These are phyloP conservation scores for Tholera decimalis DNA, from an alignment of 2,888 invertebrate species.

Conservation along the genomic window DNA sequence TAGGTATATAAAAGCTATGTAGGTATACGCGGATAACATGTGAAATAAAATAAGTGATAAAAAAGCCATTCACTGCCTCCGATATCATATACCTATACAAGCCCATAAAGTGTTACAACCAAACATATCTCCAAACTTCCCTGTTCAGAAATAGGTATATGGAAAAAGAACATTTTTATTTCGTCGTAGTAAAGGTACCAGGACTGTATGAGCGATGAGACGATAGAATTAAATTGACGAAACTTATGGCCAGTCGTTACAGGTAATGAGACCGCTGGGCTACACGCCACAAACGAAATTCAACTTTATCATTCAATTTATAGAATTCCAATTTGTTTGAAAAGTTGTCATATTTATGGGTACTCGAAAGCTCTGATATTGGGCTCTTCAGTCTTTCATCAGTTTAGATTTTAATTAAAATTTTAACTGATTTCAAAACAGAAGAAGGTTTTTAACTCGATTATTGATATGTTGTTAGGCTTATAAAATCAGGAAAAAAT, in stretches of 20 bases:
- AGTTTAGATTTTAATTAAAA: conserved; percentile 62
- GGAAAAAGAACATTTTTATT: conserved; percentile 63
- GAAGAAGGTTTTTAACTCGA: too few relatives aligned
- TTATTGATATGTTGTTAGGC: too few relatives aligned
- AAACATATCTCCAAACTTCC: conserved; percentile 19
- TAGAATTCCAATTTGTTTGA: conserved; percentile 54
- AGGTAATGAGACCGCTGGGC: conserved; percentile 73
- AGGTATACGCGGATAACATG: not conserved
- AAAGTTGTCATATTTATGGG: conserved; percentile 61
- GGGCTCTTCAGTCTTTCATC: conserved; percentile 62
- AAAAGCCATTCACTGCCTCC: not conserved
- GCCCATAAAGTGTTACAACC: conserved; percentile 19
- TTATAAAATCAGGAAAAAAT: too few relatives aligned
- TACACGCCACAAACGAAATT: conserved; percentile 50
- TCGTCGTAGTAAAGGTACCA: conserved; percentile 66
- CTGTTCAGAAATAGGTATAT: conserved; percentile 28
- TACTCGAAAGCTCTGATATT: conserved; percentile 59
- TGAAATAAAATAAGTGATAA: conserved; percentile 17
- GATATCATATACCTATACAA: conserved; percentile 7
- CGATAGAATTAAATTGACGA: conserved; percentile 77
- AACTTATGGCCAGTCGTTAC: conserved; percentile 77
- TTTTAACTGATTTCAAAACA: too few relatives aligned
- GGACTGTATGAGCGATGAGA: conserved; percentile 73
- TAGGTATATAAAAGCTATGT: not conserved
- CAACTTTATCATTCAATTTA: conserved; percentile 49